Conservation (phyloP, 2,797 vertebrate genomes). For the Atherinosoma microstoma region DNA sequence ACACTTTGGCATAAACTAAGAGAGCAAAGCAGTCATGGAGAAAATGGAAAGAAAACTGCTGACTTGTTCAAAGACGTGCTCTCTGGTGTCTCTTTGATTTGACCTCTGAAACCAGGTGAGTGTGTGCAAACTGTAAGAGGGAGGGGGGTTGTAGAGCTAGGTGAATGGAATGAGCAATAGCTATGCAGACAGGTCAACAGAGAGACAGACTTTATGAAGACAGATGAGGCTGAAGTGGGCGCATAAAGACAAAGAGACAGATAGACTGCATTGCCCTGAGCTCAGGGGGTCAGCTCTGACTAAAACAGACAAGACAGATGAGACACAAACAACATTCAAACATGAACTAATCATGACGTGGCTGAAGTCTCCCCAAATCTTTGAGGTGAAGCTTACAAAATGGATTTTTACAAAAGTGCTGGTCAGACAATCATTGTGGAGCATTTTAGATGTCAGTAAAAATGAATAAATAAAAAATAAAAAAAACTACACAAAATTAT, state of each 20-base stretch:
- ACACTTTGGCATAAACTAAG: slow-evolving; percentile 65
- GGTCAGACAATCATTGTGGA: slow-evolving; percentile 8
- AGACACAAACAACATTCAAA: slow-evolving; percentile 48
- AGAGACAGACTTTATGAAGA: slow-evolving; percentile 72
- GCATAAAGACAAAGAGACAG: slow-evolving; percentile 74
- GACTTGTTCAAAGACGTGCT: slow-evolving; percentile 51
- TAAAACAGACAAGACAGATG: slow-evolving; percentile 58
- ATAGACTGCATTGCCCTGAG: slow-evolving; percentile 63
- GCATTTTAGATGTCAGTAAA: slow-evolving; percentile 21
- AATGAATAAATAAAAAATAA: background rate
- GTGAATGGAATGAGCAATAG: slow-evolving; percentile 63
- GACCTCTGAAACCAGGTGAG: slow-evolving; percentile 71
- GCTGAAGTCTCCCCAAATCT: slow-evolving; percentile 17
- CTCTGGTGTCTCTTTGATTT: slow-evolving; percentile 54
- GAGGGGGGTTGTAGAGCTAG: background rate
- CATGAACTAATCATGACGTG: slow-evolving; percentile 36
- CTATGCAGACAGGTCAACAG: slow-evolving; percentile 69
- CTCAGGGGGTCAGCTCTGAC: slow-evolving; percentile 55
- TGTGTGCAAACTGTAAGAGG: slow-evolving; percentile 27
- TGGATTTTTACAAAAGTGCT: slow-evolving; percentile 24
- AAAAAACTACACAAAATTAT: slow-evolving; percentile 1
- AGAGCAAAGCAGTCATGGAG: slow-evolving; percentile 40
- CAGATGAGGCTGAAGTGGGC: slow-evolving; percentile 68
- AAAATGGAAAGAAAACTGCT: slow-evolving; percentile 45
- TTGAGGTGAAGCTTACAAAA: slow-evolving; percentile 28